phyloP scores from a whole-genome alignment of 2,888 invertebrate species.

The Helleia helle region DNA sequence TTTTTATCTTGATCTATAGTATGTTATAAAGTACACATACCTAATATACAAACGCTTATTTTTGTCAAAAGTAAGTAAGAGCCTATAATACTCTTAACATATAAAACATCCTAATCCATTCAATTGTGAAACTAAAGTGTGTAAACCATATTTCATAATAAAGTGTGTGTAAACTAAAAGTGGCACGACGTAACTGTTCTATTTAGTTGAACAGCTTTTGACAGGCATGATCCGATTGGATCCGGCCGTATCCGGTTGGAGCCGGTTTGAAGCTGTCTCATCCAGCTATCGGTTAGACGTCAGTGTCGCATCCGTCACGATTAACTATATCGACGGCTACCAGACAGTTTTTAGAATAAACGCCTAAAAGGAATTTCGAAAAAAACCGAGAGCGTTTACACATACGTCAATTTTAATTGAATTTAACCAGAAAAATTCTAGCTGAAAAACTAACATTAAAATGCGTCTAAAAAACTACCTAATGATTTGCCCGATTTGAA shows the following conservation, averaged over 20 bases:
- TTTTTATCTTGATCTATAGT: too few species aligned
- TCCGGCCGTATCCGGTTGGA: constrained; percentile 14
- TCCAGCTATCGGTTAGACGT: constrained; percentile 22
- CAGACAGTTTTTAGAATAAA: constrained; percentile 10
- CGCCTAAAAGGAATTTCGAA: constrained; percentile 5
- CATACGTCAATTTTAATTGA: constrained; percentile 2
- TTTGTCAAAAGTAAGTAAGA: too few species aligned
- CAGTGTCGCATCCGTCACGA: constrained; percentile 23
- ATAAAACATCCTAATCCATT: too few species aligned
- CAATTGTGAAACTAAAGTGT: too few species aligned
- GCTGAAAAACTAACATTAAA: too few species aligned
- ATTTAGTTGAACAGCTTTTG: constrained; percentile 19
- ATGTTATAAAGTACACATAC: too few species aligned
- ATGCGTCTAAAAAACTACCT: too few species aligned
- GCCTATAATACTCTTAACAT: too few species aligned
- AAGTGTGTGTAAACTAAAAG: background rate
- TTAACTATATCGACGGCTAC: constrained; percentile 17
- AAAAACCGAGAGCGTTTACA: constrained; percentile 1
- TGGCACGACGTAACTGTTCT: constrained; percentile 10
- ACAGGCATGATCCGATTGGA: constrained; percentile 24
- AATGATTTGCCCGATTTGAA: too few species aligned
- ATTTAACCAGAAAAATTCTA: constrained; percentile 9
- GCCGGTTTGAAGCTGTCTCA: constrained; percentile 24
- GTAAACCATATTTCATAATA: background rate
- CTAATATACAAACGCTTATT: too few species aligned